Base-by-base conservation (phyloP, 2,797 vertebrate species). In the Ceyx erithaca region DNA sequence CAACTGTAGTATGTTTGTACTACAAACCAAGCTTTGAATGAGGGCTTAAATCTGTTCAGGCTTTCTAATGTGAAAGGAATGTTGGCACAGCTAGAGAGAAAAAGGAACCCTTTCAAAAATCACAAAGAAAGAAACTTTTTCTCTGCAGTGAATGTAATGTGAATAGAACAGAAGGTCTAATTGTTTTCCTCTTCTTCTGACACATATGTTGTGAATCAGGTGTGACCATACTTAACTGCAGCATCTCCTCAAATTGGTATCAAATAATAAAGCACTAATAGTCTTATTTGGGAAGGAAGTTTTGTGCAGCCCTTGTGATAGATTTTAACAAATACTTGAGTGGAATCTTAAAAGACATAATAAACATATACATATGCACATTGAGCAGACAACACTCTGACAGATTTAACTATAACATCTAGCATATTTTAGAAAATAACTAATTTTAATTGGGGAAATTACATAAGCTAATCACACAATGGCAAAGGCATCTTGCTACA, bases 51-150 rank as follows among this genome's bases (percentile, higher is more conserved):
- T 96, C 75, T 66, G 79, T 77, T 93, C 87, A 80, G 73, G 43
- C 83, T 96, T 94, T 94, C 95, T 97, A 97, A 97, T 95, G 86
- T 80, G 85, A 94, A 93, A 97, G 93, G 97, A 97, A 98, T 97
- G 97, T 94, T 97, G 97, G 97, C 96, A 93, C 19, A 2, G 75
- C 51, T 93, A 85, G 88, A 96, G 90, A 96, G 96, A 96, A 96
- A 95, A 96, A 92, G 86, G 91, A 66, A 94, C 86, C 81, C 33
- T 92, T 86, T 55, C 41, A 57, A 86, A 95, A 89, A 79, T 9
- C 40, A 43, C 1, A 15, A 84, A 94, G 64, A 91, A 85, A 86
- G 58, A 70, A 90, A 78, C 48, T 19, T 90, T 31, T 85, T 41
- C 61, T 92, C 40, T 0, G 0, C 75, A 66, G 41, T 75, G 80